Evolutionary conservation across 1,140 invertebrate species (phyloP).

Genomic region (Dendrolimus punctatus): DNA sequence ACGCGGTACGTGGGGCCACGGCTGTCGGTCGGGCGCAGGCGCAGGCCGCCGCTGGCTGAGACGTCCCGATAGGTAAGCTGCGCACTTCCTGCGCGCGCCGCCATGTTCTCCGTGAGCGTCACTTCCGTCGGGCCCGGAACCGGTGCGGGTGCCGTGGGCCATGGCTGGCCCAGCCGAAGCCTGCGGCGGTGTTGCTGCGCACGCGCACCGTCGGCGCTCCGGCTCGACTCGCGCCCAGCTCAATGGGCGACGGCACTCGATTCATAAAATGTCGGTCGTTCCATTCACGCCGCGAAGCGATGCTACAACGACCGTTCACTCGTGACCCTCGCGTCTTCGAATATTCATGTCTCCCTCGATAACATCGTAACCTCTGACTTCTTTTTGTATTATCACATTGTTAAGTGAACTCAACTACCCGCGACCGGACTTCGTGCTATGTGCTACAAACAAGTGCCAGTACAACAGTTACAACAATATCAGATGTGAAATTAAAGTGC

Average conservation of each 20-base stretch:
- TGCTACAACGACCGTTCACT: slow-evolving; percentile 63
- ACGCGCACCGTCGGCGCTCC: slow-evolving; percentile 26
- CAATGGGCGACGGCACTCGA: slow-evolving; percentile 67
- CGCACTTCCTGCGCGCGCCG: slow-evolving; percentile 69
- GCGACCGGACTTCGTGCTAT: slow-evolving; percentile 48
- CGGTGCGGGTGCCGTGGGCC: slow-evolving; percentile 26
- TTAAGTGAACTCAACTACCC: slow-evolving; percentile 52
- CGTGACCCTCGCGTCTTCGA: slow-evolving; percentile 68
- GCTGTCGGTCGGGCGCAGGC: slow-evolving; percentile 20
- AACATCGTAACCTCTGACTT: slow-evolving; percentile 69
- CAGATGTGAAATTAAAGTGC: slow-evolving; percentile 59
- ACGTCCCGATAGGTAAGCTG: slow-evolving; percentile 69
- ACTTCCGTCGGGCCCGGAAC: slow-evolving; percentile 61
- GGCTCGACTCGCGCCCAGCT: slow-evolving; percentile 34
- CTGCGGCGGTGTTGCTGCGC: slow-evolving; percentile 31
- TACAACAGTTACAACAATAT: slow-evolving; percentile 34
- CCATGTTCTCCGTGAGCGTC: slow-evolving; percentile 64
- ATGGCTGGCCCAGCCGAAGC: slow-evolving; percentile 21
- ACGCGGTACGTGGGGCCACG: slow-evolving; percentile 18
- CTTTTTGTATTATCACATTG: slow-evolving; percentile 67
- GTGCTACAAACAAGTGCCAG: slow-evolving; percentile 53
- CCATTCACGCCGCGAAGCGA: slow-evolving; percentile 65
- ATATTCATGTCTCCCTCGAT: slow-evolving; percentile 70
- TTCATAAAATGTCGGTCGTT: slow-evolving; percentile 70
- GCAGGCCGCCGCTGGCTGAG: slow-evolving; percentile 34